Evolutionary conservation across 2,888 invertebrate genomes (phyloP).

Genomic region (Exocentrus adspersus): DNA sequence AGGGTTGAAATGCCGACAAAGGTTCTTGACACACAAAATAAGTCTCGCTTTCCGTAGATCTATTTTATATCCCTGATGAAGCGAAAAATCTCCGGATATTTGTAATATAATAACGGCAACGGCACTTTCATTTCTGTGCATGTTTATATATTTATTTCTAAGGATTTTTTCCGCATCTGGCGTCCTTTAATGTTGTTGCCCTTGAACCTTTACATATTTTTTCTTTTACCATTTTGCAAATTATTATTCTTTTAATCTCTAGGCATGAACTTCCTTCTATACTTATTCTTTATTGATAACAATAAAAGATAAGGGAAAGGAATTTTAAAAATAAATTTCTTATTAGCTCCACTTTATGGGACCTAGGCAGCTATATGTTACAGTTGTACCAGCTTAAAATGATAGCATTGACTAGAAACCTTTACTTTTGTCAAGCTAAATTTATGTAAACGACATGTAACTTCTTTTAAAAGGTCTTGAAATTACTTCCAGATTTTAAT

Average conservation of each 20-base stretch:
- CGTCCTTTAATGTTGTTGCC: too few relatives aligned
- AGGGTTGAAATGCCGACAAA: neutral
- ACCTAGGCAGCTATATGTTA: neutral
- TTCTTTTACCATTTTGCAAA: too few relatives aligned
- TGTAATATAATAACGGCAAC: neutral
- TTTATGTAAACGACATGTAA: neutral
- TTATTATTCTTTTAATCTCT: neutral
- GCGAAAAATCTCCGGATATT: neutral
- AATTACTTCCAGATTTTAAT: neutral
- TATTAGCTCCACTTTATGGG: neutral
- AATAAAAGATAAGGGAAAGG: neutral
- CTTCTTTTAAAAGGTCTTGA: neutral
- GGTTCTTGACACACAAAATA: neutral
- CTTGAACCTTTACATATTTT: too few relatives aligned
- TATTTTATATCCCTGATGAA: neutral
- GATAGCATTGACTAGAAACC: too few relatives aligned
- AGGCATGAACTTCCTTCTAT: neutral
- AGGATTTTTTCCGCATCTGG: neutral
- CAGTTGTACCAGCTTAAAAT: neutral
- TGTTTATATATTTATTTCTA: neutral
- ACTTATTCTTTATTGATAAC: too few relatives aligned
- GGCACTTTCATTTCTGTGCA: too few relatives aligned
- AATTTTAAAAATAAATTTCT: neutral
- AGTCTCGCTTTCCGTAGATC: neutral
- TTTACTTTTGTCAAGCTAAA: neutral